A percentile compares a stretch with the other conserved stretches of the same genome.
phyloP scores from a whole-genome alignment of 2,113 vertebrate species.

The Apteryx mantelli region DNA sequence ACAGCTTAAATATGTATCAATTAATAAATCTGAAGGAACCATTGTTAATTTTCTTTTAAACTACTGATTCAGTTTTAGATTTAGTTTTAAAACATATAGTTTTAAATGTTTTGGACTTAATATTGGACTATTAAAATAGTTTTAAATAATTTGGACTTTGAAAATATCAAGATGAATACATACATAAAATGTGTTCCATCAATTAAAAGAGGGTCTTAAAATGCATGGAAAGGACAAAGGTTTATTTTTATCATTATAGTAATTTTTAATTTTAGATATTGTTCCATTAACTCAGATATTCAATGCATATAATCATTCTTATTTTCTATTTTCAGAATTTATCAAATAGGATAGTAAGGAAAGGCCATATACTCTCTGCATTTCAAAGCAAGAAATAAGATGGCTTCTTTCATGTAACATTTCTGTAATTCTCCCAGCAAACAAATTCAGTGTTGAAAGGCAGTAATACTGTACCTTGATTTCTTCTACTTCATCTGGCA shows the following conservation, averaged over 20 bases:
- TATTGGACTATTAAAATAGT: no score
- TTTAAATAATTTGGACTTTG: no score
- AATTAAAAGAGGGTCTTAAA: not conserved
- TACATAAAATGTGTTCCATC: not conserved
- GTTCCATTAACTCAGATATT: not conserved
- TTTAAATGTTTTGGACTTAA: no score
- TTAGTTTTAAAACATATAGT: no score
- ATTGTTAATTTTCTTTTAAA: not conserved
- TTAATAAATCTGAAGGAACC: not conserved
- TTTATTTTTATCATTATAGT: not conserved
- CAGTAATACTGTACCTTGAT: conserved; percentile 90
- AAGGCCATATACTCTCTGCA: not conserved
- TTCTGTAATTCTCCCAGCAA: not conserved
- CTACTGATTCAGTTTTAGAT: not conserved
- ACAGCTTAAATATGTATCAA: not conserved
- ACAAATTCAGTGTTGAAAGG: conserved; percentile 34
- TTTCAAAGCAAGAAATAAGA: not conserved
- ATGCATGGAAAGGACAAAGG: not conserved
- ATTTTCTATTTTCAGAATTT: not conserved
- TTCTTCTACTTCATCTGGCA: conserved; percentile 98
- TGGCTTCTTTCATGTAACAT: not conserved
- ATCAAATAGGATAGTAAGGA: not conserved
- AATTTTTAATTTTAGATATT: not conserved
- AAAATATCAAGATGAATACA: not conserved
- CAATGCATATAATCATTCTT: not conserved